Evolutionary conservation across 2,797 vertebrate genomes (phyloP).

Genomic region (Somateria mollissima): DNA sequence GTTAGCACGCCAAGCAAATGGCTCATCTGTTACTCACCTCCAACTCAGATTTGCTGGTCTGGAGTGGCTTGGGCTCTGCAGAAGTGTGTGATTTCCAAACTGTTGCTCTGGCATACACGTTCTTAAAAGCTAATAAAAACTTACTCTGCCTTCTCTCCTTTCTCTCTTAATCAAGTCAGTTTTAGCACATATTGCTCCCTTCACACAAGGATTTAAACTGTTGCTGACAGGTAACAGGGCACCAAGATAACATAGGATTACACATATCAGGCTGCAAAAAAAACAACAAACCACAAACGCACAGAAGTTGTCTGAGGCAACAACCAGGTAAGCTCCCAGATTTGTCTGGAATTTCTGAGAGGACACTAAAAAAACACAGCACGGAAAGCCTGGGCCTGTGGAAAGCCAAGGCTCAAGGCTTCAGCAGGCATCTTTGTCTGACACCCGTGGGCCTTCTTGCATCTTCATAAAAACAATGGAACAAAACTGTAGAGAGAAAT

Average conservation of each 20-base stretch:
- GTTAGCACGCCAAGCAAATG: neutral
- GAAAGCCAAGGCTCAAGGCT: neutral
- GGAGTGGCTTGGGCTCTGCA: neutral
- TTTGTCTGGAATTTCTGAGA: neutral
- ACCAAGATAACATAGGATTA: neutral
- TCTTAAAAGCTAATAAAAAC: neutral
- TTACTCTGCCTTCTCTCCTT: neutral
- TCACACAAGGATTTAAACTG: neutral
- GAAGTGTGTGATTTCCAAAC: neutral
- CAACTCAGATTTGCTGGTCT: neutral
- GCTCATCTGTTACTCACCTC: neutral
- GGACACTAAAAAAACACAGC: neutral
- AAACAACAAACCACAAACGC: neutral
- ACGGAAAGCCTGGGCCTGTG: neutral
- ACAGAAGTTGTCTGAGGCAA: neutral
- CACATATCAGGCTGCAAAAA: constrained; percentile 4
- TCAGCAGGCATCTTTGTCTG: neutral
- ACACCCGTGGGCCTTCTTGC: neutral
- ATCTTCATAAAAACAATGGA: neutral
- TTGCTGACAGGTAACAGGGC: neutral
- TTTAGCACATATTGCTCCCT: neutral
- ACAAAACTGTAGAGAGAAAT: neutral
- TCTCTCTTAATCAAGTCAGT: neutral
- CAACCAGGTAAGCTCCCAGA: neutral
- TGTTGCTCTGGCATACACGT: neutral